These are phyloP conservation scores for Pseudachorutes palmiensis DNA, from an alignment of 1,140 invertebrate species.

Conservation along the genomic window DNA sequence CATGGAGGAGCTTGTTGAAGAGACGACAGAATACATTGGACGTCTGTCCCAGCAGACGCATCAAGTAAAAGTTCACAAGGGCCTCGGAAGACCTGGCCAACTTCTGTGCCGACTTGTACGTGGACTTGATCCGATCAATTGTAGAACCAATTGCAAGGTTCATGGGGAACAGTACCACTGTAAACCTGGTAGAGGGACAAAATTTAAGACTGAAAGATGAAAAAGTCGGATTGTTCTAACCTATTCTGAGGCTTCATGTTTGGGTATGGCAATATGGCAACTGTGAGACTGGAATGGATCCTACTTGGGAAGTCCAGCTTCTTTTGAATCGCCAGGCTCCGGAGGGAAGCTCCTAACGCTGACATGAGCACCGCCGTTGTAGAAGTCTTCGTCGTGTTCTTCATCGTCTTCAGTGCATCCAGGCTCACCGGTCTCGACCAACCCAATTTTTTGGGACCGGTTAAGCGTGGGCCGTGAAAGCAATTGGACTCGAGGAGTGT, in stretches of 20 bases:
- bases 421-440: conserved; percentile 28
- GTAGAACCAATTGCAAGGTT: conserved; percentile 14
- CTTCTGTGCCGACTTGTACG: background rate
- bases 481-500: conserved; percentile 22
- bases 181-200: no score
- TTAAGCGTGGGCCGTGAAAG: conserved; percentile 26
- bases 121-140: conserved; percentile 20
- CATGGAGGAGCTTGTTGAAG: conserved; percentile 18
- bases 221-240: no score
- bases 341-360: conserved; percentile 20
- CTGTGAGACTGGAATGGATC: conserved; percentile 23
- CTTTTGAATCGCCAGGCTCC: conserved; percentile 20
- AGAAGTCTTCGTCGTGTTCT: conserved; percentile 22
- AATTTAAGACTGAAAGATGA: no score
- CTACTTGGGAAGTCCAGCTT: conserved; percentile 11
- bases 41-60: conserved; percentile 12
- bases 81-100: conserved; percentile 18
- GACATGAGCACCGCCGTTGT: conserved; percentile 28
- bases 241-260: conserved; percentile 24
- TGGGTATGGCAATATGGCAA: conserved; percentile 32
- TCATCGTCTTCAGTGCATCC: conserved; percentile 23
- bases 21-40: conserved; percentile 5
- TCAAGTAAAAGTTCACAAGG: conserved; percentile 20
- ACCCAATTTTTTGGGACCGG: conserved; percentile 26
- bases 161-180: conserved; percentile 22